A percentile compares a stretch with the other conserved stretches of the same genome.
Conservation (phyloP, 2,888 invertebrate genomes). For the Mellilla xanthometata region DNA sequence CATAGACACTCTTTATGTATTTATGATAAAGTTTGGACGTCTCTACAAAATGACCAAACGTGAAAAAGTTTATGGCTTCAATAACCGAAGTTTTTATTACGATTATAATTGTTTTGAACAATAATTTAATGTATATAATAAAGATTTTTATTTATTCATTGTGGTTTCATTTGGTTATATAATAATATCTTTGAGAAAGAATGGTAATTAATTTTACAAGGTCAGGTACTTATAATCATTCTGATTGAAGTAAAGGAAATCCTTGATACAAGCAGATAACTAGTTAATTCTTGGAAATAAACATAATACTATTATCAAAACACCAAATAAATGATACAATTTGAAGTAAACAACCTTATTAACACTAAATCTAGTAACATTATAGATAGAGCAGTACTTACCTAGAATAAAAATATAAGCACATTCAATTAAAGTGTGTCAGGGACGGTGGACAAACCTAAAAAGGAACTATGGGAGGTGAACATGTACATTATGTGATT, state of each 20-base stretch:
- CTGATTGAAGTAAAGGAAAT: conserved; percentile 10
- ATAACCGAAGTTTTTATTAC: conserved; percentile 72
- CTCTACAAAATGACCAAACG: conserved; percentile 51
- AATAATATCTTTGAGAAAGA: neutral
- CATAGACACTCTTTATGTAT: conserved; percentile 60
- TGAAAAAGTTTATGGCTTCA: conserved; percentile 65
- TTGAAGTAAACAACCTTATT: too few relatives aligned
- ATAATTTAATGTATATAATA: conserved; percentile 81
- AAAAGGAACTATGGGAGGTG: conserved; percentile 11
- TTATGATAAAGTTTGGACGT: conserved; percentile 51
- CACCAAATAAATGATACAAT: too few relatives aligned
- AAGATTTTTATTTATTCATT: conserved; percentile 74
- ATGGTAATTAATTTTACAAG: neutral
- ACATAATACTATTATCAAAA: neutral
- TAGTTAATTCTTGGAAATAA: conserved; percentile 4
- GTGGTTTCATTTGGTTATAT: conserved; percentile 30
- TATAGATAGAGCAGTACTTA: too few relatives aligned
- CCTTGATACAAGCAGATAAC: neutral
- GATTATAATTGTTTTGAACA: conserved; percentile 67
- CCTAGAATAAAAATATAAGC: too few relatives aligned
- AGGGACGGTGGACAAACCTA: conserved; percentile 11
- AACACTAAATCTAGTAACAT: too few relatives aligned
- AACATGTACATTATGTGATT: neutral
- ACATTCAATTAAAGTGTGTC: conserved; percentile 12
- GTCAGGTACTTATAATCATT: conserved; percentile 2